phyloP scores from a whole-genome alignment of 2,888 invertebrate species.

The Zonitis immaculata region DNA sequence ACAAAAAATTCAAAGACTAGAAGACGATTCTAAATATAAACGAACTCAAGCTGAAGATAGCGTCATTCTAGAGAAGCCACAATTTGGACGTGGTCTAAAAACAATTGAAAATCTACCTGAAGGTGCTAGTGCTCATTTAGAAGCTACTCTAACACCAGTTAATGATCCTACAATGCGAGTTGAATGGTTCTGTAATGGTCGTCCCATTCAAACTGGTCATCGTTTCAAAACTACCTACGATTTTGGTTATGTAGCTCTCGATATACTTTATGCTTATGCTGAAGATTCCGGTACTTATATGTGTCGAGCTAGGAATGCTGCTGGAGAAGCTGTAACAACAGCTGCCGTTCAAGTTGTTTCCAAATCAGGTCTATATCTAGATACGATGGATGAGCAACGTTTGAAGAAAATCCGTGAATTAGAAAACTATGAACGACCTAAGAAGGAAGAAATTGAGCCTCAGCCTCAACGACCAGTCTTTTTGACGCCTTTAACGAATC shows the following conservation, averaged over 20 bases:
- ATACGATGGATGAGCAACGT: slow-evolving; percentile 87
- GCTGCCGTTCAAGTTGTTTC: slow-evolving; percentile 84
- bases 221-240: slow-evolving; percentile 95
- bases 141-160: slow-evolving; percentile 92
- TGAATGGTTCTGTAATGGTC: slow-evolving; percentile 96
- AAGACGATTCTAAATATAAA: slow-evolving; percentile 75
- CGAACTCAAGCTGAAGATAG: slow-evolving; percentile 69
- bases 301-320: slow-evolving; percentile 92
- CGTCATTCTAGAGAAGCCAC: slow-evolving; percentile 76
- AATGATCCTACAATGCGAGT: slow-evolving; percentile 98
- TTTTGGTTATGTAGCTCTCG: slow-evolving; percentile 95
- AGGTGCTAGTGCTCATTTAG: slow-evolving; percentile 84
- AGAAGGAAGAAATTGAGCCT: slow-evolving; percentile 68
- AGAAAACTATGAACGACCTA: slow-evolving; percentile 75
- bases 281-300: slow-evolving; percentile 97
- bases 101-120: slow-evolving; percentile 79
- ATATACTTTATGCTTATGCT: slow-evolving; percentile 92
- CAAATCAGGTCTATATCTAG: slow-evolving; percentile 77
- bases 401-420: slow-evolving; percentile 82
- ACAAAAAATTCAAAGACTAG: slow-evolving; percentile 88
- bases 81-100: slow-evolving; percentile 83
- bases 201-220: slow-evolving; percentile 88
- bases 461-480: slow-evolving; percentile 83
- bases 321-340: slow-evolving; percentile 92
- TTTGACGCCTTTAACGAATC: slow-evolving; percentile 81